These are phyloP conservation scores for Homarus gammarus DNA, from an alignment of 2,888 invertebrate species.

Conservation along the genomic window DNA sequence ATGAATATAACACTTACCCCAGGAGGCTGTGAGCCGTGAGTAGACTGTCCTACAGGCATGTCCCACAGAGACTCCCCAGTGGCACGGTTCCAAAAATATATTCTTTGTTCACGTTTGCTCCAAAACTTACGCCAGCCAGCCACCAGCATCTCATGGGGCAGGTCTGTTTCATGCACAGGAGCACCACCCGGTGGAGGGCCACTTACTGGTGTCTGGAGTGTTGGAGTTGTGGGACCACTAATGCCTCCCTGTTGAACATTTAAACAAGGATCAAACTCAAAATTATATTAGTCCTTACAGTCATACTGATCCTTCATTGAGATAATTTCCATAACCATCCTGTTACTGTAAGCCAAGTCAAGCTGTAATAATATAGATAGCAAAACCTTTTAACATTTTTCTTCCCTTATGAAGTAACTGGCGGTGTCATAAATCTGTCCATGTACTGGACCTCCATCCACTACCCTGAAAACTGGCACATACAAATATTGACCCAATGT, in stretches of 20 bases:
- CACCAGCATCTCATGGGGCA: conserved; percentile 86
- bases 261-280: no score
- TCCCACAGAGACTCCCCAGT: conserved; percentile 99
- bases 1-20: background rate
- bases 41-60: conserved; percentile 83
- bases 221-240: conserved; percentile 39
- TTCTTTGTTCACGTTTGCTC: conserved; percentile 96
- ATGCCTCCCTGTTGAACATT: conserved; percentile 7
- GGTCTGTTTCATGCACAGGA: conserved; percentile 79
- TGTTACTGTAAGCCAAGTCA: no score
- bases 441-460: no score
- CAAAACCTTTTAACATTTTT: no score
- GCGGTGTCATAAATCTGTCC: no score
- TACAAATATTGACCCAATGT: no score
- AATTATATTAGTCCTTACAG: no score
- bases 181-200: conserved; percentile 53
- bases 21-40: conserved; percentile 19
- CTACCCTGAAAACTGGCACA: no score
- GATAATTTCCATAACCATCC: no score
- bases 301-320: no score
- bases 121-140: conserved; percentile 98
- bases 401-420: no score
- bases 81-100: conserved; percentile 97
- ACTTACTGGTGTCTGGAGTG: conserved; percentile 51
- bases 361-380: no score